phyloP scores from a whole-genome alignment of 2,113 vertebrate species.

The Nesoenas mayeri region DNA sequence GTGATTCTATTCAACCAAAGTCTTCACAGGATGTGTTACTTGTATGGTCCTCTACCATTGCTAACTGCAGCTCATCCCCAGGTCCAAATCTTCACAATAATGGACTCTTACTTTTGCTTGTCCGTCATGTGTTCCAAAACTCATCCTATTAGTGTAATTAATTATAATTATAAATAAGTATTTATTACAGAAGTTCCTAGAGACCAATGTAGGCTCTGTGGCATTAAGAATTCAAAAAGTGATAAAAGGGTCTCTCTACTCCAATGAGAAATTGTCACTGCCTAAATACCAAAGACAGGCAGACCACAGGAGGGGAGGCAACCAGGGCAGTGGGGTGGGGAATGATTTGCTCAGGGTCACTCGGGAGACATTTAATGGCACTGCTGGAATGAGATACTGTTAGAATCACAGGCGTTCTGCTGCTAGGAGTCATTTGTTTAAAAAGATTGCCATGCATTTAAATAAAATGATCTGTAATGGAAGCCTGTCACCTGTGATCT shows the following conservation, averaged over 20 bases:
- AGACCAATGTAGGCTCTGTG: not conserved
- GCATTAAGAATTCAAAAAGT: not conserved
- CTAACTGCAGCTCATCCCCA: not conserved
- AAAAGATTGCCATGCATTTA: slow-evolving; percentile 54
- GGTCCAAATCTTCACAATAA: not conserved
- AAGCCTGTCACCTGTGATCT: slow-evolving; percentile 44
- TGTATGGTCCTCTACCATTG: not conserved
- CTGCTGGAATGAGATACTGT: not conserved
- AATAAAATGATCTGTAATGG: slow-evolving; percentile 53
- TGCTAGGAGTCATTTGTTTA: slow-evolving; percentile 58
- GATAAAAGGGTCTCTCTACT: not conserved
- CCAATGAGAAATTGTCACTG: not conserved
- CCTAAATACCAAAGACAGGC: not conserved
- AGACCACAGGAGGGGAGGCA: not conserved
- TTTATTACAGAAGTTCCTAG: not conserved
- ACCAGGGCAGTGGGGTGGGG: not conserved
- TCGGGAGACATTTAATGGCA: not conserved
- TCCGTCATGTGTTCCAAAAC: not conserved
- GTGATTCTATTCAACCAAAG: not conserved
- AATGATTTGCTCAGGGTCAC: slow-evolving; percentile 10
- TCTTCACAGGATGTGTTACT: not conserved
- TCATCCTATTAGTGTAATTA: not conserved
- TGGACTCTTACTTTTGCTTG: not conserved
- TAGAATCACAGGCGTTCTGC: slow-evolving; percentile 37
- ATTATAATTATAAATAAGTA: not conserved